Conservation (phyloP, 2,113 vertebrate genomes). For the Dolichotis patagonum region DNA sequence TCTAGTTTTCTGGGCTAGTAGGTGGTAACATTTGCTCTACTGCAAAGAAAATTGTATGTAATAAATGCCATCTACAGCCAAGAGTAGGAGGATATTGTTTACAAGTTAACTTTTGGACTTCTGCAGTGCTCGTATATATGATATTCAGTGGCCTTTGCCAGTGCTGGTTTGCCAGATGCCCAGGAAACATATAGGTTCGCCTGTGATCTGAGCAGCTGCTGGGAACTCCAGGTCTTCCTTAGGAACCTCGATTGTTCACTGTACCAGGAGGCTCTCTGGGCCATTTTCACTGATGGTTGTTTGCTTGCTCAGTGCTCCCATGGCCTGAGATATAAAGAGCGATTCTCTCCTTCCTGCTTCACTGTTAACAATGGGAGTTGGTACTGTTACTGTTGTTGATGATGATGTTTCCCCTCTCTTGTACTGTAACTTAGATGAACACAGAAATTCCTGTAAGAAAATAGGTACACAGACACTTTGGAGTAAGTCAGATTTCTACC, state of each 20-base stretch:
- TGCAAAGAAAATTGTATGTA: constrained; percentile 12
- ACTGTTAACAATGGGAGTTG: not conserved
- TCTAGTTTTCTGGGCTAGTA: constrained; percentile 12
- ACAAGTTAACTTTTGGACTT: constrained; percentile 43
- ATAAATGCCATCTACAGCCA: constrained; percentile 14
- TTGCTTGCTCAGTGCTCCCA: not conserved
- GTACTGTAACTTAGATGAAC: not conserved
- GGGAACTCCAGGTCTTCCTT: not conserved
- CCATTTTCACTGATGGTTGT: not conserved
- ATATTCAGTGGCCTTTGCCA: not conserved
- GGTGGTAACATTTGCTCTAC: constrained; percentile 51
- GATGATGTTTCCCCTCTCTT: not conserved
- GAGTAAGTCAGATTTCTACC: not conserved
- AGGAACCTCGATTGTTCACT: not conserved
- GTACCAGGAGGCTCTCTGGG: not conserved
- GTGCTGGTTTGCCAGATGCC: not conserved
- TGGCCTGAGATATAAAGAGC: not conserved
- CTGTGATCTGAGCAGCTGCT: not conserved
- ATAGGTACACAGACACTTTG: not conserved
- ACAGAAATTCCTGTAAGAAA: not conserved
- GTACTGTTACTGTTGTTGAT: not conserved
- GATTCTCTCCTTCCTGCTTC: not conserved
- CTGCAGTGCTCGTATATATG: not conserved
- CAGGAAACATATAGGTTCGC: not conserved
- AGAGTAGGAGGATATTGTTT: not conserved